Evolutionary conservation across 2,113 vertebrate genomes (phyloP).

Genomic region (Puma concolor): DNA sequence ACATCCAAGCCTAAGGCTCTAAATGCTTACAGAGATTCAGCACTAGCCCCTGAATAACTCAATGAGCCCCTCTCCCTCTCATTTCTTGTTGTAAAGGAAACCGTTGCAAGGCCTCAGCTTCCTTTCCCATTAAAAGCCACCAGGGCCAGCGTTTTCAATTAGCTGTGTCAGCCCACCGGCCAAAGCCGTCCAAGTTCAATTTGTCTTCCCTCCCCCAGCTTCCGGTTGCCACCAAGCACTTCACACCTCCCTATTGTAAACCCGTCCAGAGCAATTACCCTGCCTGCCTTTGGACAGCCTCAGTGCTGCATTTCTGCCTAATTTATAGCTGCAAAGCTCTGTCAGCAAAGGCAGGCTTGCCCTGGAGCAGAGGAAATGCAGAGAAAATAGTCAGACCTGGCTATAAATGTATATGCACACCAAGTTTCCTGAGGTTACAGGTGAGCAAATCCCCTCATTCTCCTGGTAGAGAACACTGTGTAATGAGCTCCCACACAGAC

Average conservation of each 20-base stretch:
- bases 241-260: conserved; percentile 89
- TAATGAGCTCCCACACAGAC: background rate
- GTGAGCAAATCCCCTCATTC: background rate
- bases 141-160: conserved; percentile 71
- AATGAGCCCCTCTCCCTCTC: background rate
- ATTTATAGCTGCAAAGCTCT: conserved; percentile 80
- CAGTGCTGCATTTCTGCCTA: conserved; percentile 74
- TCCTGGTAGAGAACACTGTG: background rate
- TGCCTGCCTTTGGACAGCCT: conserved; percentile 66
- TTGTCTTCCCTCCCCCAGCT: conserved; percentile 34
- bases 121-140: conserved; percentile 68
- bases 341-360: conserved; percentile 69
- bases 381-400: background rate
- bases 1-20: background rate
- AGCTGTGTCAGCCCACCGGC: conserved; percentile 68
- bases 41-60: background rate
- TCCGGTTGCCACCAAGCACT: conserved; percentile 74
- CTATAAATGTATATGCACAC: background rate
- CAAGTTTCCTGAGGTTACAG: background rate
- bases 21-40: background rate
- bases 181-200: conserved; percentile 66
- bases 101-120: background rate
- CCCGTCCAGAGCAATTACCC: conserved; percentile 87
- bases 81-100: conserved; percentile 48
- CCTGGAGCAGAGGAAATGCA: conserved; percentile 49